Evolutionary conservation across 1,140 invertebrate genomes (phyloP).

Genomic region (Paraescarpia echinospica): DNA sequence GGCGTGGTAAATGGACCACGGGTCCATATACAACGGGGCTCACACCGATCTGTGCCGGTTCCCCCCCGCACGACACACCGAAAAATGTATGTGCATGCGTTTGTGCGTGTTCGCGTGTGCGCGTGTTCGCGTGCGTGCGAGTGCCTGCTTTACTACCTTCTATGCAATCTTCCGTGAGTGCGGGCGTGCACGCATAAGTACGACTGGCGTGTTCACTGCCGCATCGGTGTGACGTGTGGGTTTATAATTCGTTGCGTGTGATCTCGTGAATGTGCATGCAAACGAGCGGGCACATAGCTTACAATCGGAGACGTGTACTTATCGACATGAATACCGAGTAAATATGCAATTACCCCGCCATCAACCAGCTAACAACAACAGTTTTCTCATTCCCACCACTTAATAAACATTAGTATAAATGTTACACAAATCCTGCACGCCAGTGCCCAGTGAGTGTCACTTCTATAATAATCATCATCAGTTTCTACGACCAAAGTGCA

Average conservation of each 20-base stretch:
- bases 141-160: no score
- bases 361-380: not conserved
- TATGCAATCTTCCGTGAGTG: no score
- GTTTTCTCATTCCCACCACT: not conserved
- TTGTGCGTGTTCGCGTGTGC: no score
- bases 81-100: no score
- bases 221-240: no score
- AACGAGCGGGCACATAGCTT: not conserved
- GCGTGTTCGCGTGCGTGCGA: no score
- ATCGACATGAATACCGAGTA: not conserved
- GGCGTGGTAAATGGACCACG: no score
- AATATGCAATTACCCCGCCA: not conserved
- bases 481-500: not conserved
- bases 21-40: no score
- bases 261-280: not conserved
- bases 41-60: no score
- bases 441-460: not conserved
- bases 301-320: not conserved
- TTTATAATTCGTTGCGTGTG: no score
- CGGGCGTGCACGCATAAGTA: not conserved
- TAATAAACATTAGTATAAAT: not conserved
- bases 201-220: no score
- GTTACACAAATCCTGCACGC: slow-evolving; percentile 3
- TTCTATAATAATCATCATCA: not conserved
- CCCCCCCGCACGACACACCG: no score